Evolutionary conservation across 2,797 vertebrate species (phyloP), one percentile per base, ranked within the genome.

Genomic region (Siniperca undulata): DNA sequence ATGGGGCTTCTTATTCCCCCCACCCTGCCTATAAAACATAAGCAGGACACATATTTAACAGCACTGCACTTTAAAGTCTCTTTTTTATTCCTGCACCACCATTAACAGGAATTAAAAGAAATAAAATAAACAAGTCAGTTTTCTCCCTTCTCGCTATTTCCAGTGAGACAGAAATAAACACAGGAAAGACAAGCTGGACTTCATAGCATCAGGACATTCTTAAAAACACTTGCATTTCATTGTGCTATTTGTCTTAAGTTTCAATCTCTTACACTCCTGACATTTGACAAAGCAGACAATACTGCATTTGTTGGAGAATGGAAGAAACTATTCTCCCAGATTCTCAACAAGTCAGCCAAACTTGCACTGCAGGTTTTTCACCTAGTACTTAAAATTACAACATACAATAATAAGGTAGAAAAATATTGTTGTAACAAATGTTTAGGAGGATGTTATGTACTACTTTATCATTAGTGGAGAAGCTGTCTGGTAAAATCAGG

Each of bases 381-480:
- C 76, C 89, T 75, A 80, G 82, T 52, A 82, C 91, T 93, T 92
- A 89, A 92, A 93, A 93, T 89, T 80, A 74, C 80, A 84, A 91
- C 92, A 89, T 89, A 79, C 82, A 80, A 93, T 85, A 92, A 93
- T 88, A 90, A 91, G 68, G 82, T 77, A 75, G 87, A 91, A 82
- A 93, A 94, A 93, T 91, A 90, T 88, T 88, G 92, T 81, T 70
- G 88, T 90, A 93, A 93, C 91, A 93, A 95, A 94, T 92, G 93
- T 93, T 95, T 91, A 87, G 86, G 82, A 93, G 93, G 93, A 95
- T 95, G 95, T 94, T 92, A 84, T 93, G 86, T 82, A 68, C 93
- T 95, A 95, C 95, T 95, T 92, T 95, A 92, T 95, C 93, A 96
- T 93, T 93, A 95, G 89, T 83, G 79, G 92, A 95, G 84, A 89